Evolutionary conservation across 2,797 vertebrate genomes (phyloP).

Genomic region (Phrynocephalus forsythii): DNA sequence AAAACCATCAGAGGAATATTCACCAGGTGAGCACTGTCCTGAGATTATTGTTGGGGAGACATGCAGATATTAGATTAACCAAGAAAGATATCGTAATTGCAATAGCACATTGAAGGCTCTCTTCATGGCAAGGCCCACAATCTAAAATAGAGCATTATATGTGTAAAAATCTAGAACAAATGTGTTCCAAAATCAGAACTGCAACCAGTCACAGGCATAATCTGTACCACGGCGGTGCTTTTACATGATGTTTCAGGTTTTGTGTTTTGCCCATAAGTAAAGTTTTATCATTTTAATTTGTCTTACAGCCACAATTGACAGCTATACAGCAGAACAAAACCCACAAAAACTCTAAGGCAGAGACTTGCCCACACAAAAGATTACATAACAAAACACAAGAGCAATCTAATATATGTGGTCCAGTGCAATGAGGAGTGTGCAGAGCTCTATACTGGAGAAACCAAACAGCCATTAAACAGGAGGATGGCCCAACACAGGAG

Average conservation of each 20-base stretch:
- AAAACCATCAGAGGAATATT: conserved; percentile 92
- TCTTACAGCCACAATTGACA: not conserved
- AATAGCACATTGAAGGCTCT: not conserved
- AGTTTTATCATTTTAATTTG: not conserved
- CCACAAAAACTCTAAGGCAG: not conserved
- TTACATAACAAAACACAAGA: too few relatives aligned
- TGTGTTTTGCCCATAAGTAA: too few relatives aligned
- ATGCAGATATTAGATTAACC: conserved; percentile 40
- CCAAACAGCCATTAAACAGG: too few relatives aligned
- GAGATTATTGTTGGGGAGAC: conserved; percentile 31
- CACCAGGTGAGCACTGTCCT: conserved; percentile 93
- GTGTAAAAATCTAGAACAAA: not conserved
- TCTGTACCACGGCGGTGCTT: not conserved
- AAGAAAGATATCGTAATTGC: not conserved
- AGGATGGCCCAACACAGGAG: too few relatives aligned
- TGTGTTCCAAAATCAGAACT: not conserved
- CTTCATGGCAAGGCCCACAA: not conserved
- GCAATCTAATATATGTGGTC: too few relatives aligned
- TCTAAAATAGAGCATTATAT: not conserved
- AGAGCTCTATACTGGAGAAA: too few relatives aligned
- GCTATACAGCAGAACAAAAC: not conserved
- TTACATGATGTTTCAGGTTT: not conserved
- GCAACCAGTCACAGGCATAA: not conserved
- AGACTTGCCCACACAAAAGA: too few relatives aligned
- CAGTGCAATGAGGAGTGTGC: too few relatives aligned